Percentiles rank a stretch among this genome's conserved stretches.
These are phyloP conservation scores for Emys orbicularis DNA, from an alignment of 2,797 vertebrate species.

Conservation along the genomic window DNA sequence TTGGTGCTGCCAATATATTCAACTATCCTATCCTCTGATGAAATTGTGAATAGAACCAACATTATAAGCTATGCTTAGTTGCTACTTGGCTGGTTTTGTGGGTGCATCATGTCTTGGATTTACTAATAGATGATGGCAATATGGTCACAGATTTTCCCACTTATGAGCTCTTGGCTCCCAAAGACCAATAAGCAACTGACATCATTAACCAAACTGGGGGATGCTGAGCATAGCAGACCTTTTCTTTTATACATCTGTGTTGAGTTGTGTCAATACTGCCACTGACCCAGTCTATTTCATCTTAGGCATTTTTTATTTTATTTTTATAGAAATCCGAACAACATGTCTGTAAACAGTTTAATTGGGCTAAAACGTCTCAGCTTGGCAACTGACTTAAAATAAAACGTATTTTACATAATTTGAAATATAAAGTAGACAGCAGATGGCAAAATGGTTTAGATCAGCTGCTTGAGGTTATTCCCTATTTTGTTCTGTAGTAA, in stretches of 20 bases:
- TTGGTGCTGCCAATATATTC: not conserved
- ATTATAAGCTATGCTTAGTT: not conserved
- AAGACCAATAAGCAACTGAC: not conserved
- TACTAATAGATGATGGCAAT: not conserved
- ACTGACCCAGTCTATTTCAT: not conserved
- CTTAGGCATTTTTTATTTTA: not conserved
- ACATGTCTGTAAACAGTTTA: not conserved
- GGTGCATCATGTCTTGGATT: not conserved
- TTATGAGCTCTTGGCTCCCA: not conserved
- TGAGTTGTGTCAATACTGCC: not conserved
- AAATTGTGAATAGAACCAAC: not conserved
- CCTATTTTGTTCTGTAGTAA: constrained; percentile 13
- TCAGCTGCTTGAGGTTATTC: too few relatives aligned
- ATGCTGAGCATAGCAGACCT: not conserved
- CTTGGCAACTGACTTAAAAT: not conserved
- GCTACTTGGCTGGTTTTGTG: not conserved
- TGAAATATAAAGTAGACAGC: not conserved
- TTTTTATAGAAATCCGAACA: not conserved
- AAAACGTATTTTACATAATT: not conserved
- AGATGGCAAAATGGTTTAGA: not conserved
- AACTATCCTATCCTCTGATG: not conserved
- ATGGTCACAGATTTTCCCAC: fast-evolving
- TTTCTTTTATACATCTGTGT: not conserved
- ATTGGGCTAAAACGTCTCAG: not conserved
- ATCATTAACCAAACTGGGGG: not conserved